Evolutionary conservation across 2,113 vertebrate species (phyloP).

Genomic region (Ondatra zibethicus): DNA sequence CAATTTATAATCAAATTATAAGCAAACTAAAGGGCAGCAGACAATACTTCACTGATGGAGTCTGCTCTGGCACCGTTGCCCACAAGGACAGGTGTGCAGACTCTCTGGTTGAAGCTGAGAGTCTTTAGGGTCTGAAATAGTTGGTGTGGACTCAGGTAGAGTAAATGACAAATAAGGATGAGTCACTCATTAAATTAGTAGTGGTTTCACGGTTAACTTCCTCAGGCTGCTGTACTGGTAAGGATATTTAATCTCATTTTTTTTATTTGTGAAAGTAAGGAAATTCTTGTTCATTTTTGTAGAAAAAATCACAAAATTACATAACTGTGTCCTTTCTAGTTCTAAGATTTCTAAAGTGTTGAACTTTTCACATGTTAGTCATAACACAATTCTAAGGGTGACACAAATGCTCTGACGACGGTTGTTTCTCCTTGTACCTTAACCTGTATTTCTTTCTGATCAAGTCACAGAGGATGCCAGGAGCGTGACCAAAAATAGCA

Average conservation of each 20-base stretch:
- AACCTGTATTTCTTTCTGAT: neutral
- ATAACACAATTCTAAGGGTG: neutral
- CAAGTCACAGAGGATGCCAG: neutral
- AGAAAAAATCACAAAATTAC: conserved; percentile 14
- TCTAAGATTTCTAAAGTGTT: conserved; percentile 12
- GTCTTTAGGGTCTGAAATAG: neutral
- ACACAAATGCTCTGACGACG: neutral
- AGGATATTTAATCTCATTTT: neutral
- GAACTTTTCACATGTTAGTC: neutral
- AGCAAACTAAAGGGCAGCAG: neutral
- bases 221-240: neutral
- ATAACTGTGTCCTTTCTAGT: neutral
- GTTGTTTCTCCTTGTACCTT: neutral
- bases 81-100: neutral
- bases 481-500: neutral
- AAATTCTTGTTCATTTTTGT: conserved; percentile 1
- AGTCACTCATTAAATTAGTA: neutral
- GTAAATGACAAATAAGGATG: neutral
- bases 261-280: neutral
- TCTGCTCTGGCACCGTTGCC: neutral
- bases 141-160: neutral
- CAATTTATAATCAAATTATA: neutral
- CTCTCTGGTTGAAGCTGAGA: neutral
- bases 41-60: neutral
- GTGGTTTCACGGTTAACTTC: neutral